Evolutionary conservation across 2,113 vertebrate species (phyloP).

Genomic region (Pomatorhinus ruficollis): DNA sequence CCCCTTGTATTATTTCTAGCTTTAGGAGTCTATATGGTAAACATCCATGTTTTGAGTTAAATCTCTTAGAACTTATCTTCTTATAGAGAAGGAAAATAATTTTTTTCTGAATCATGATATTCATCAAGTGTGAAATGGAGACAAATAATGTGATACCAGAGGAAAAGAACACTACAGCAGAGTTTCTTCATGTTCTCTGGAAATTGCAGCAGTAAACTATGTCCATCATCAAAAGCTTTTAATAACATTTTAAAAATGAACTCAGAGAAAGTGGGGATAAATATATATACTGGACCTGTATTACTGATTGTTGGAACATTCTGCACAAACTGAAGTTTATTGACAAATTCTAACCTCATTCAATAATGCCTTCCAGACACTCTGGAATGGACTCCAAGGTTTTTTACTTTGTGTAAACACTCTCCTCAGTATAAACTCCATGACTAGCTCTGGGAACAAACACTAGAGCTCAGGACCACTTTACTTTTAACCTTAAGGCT

Average conservation of each 20-base stretch:
- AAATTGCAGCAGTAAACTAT: neutral
- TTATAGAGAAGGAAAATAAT: neutral
- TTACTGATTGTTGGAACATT: neutral
- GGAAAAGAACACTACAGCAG: accelerated
- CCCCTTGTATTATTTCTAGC: neutral
- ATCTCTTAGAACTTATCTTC: neutral
- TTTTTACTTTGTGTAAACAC: neutral
- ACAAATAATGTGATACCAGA: neutral
- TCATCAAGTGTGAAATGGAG: neutral
- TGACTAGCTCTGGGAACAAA: neutral
- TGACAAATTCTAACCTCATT: neutral
- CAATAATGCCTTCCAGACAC: neutral
- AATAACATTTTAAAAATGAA: neutral
- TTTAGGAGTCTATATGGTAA: neutral
- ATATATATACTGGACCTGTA: neutral
- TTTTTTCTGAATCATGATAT: neutral
- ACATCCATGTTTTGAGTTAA: neutral
- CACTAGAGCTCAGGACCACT: neutral
- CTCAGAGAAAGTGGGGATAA: neutral
- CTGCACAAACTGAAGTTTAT: neutral
- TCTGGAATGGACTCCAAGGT: neutral
- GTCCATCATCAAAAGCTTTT: neutral
- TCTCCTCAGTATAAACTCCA: neutral
- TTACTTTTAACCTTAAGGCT: neutral
- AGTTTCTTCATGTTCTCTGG: neutral